Evolutionary conservation across 2,797 vertebrate genomes (phyloP).

Genomic region (Botia almorhae): DNA sequence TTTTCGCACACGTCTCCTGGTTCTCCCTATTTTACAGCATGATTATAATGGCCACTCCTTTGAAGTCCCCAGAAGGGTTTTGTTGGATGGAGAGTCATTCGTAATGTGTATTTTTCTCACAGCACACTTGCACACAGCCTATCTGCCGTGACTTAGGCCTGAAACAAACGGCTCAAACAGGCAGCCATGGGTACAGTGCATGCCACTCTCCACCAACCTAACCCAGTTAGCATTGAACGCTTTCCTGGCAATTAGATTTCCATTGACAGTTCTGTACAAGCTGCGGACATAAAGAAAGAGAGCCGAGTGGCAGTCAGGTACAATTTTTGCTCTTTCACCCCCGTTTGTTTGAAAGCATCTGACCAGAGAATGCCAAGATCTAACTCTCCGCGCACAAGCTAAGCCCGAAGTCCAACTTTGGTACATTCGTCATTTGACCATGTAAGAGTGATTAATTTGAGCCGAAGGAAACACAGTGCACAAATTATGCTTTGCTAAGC

Average conservation of each 20-base stretch:
- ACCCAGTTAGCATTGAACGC: constrained; percentile 72
- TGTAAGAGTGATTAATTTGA: constrained; percentile 45
- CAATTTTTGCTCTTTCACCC: constrained; percentile 56
- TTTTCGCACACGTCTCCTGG: constrained; percentile 24
- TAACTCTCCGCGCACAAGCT: constrained; percentile 18
- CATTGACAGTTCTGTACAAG: constrained; percentile 68
- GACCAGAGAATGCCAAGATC: constrained; percentile 37
- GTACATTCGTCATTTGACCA: constrained; percentile 25
- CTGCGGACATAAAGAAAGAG: constrained; percentile 66
- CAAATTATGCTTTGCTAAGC: constrained; percentile 50
- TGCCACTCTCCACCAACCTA: constrained; percentile 71
- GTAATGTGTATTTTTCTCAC: constrained; percentile 48
- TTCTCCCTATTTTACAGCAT: constrained; percentile 43
- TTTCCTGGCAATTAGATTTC: constrained; percentile 73
- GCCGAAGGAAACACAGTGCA: constrained; percentile 29
- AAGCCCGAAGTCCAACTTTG: neutral
- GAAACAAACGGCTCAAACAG: constrained; percentile 62
- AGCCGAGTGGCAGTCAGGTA: constrained; percentile 54
- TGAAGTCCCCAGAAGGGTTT: constrained; percentile 45
- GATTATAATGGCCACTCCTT: constrained; percentile 29
- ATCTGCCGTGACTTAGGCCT: constrained; percentile 64
- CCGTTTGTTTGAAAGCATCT: constrained; percentile 49
- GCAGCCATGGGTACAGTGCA: constrained; percentile 63
- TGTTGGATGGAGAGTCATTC: constrained; percentile 46
- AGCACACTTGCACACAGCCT: constrained; percentile 48